Percentiles rank a stretch among this genome's conserved stretches.
These are phyloP conservation scores for Trissolcus basalis DNA, from an alignment of 1,140 invertebrate species.

Conservation along the genomic window DNA sequence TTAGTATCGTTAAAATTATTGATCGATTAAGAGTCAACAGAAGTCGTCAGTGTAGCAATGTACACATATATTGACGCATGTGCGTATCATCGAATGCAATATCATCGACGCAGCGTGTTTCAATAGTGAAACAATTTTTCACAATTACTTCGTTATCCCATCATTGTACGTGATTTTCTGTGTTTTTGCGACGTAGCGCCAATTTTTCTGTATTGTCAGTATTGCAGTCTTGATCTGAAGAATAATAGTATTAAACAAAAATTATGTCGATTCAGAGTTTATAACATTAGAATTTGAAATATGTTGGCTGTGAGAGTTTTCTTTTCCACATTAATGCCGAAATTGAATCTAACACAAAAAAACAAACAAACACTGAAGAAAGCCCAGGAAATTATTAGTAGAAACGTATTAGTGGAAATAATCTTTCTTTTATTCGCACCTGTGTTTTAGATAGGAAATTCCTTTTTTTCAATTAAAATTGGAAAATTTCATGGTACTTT, in stretches of 20 bases:
- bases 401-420: conserved; percentile 19
- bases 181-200: background rate
- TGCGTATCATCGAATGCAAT: conserved; percentile 30
- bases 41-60: conserved; percentile 32
- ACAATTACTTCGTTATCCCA: conserved; percentile 3
- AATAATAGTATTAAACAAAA: no score
- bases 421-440: conserved; percentile 14
- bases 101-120: conserved; percentile 22
- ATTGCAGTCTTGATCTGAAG: background rate
- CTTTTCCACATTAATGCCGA: no score
- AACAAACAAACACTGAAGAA: conserved; percentile 9
- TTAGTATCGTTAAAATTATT: conserved; percentile 10
- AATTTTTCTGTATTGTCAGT: conserved; percentile 18
- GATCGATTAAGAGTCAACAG: conserved; percentile 61
- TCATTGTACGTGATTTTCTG: background rate
- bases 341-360: background rate
- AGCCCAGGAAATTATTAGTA: conserved; percentile 38
- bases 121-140: conserved; percentile 12
- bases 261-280: no score
- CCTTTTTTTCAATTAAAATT: conserved; percentile 21
- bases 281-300: no score
- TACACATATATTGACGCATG: conserved; percentile 55
- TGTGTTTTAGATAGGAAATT: conserved; percentile 20
- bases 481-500: conserved; percentile 27
- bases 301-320: no score